Conservation (phyloP, 2,888 invertebrate species). For the Spilarctia lutea region DNA sequence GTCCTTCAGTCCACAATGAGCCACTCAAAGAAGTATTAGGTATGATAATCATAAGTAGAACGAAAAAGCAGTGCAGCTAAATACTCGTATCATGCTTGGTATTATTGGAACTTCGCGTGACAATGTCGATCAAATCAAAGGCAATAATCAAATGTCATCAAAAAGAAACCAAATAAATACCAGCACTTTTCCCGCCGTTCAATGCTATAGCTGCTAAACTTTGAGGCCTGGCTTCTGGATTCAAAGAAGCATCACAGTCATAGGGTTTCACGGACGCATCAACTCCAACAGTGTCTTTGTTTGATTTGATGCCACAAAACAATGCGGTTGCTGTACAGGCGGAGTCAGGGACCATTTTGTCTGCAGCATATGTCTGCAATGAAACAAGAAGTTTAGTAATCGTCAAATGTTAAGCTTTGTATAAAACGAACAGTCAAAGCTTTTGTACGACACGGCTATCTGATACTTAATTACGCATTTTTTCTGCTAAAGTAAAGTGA, state of each 20-base stretch:
- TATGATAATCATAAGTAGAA: not conserved
- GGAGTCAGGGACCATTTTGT: constrained; percentile 96
- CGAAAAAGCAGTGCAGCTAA: not conserved
- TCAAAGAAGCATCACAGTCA: constrained; percentile 89
- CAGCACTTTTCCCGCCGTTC: constrained; percentile 91
- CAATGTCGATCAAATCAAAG: too few relatives aligned
- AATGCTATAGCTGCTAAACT: constrained; percentile 91
- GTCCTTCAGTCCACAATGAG: not conserved
- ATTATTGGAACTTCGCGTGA: too few relatives aligned
- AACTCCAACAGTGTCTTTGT: constrained; percentile 92
- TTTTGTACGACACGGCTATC: too few relatives aligned
- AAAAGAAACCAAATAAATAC: constrained; percentile 69
- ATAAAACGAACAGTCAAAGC: too few relatives aligned
- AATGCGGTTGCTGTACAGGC: constrained; percentile 95
- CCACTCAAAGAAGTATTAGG: not conserved
- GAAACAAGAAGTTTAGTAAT: not conserved
- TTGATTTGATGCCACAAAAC: constrained; percentile 93
- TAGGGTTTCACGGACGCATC: constrained; percentile 88
- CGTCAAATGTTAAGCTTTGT: too few relatives aligned
- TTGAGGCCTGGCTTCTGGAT: constrained; percentile 84
- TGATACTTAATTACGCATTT: too few relatives aligned
- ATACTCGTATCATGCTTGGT: not conserved
- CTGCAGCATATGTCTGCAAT: constrained; percentile 93
- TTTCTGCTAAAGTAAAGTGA: too few relatives aligned
- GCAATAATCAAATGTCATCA: not conserved